Base-by-base conservation (phyloP, 2,797 vertebrate genomes). In the Artibeus lituratus region DNA sequence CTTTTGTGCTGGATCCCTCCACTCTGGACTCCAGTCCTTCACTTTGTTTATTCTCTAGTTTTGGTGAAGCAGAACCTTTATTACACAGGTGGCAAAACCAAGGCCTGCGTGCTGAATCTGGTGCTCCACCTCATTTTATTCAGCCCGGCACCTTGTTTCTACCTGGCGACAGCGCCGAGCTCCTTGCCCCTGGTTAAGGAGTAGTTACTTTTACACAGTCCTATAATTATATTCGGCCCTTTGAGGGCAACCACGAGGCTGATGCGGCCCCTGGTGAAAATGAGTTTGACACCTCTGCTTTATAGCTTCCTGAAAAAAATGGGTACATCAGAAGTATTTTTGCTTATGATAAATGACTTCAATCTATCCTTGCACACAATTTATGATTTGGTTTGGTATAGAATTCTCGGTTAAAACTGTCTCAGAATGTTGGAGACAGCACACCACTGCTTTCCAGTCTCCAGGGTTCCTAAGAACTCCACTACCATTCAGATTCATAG, bases 281-380 rank as follows among this genome's bases (percentile, higher is more conserved):
- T 59, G 57, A 59, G 57, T 59, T 59, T 4, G 24, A 29, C 24
- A 59, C 57, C 57, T 11, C 24, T 59, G 57, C 15, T 76, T 81
- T 49, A 74, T 35, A 73, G 59, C 8, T 78, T 57, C 29, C 59
- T 82, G 16, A 44, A 81, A 87, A 55, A 3, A 3, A 7, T 16
- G 9, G 2, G 24, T 73, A n/a, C 26, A 2, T 47, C 67, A 19
- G 7, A 91, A 90, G 69, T 39, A 87, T 53, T 72, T 89, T 5
- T 81, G 49, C 62, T 42, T 85, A 24, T 67, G 88, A 86, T 78
- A 78, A 78, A 57, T 3, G 0, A 59, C 90, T 88, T 82, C 29
- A 44, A 70, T 11, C 24, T 69, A 21, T 39, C 42, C 8, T 67
- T 14, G 19, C 3, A 72, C 2, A 26, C 14, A 47, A 72, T 1